Evolutionary conservation across 2,797 vertebrate species (phyloP), one percentile per base, ranked within the genome.

Genomic region (Typhlichthys eigenmanni): DNA sequence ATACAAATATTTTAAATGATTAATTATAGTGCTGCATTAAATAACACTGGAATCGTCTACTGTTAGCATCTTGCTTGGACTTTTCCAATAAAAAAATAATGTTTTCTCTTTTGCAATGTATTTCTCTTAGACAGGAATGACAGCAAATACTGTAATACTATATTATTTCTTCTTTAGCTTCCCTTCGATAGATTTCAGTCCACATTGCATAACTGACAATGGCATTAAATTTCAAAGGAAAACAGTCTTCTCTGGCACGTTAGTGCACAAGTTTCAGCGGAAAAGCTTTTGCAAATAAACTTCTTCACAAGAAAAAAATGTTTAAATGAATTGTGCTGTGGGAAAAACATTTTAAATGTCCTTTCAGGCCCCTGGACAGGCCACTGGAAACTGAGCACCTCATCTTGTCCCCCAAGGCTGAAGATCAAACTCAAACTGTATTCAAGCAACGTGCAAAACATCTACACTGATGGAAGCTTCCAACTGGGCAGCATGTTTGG

Each of bases 301-400:
- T 58, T 48, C 16, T 72, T 66, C 60, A 73, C 50, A 11, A 86
- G 88, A n/a, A 89, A 87, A 78, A n/a, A 29, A 55, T 29, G n/a
- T 13, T 24, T 13, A 13, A 91, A 90, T 92, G 88, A 86, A 75
- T 76, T 60, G 24, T 64, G 77, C 82, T 89, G 85, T 93, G 92
- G 90, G 92, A 92, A 92, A 79, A 78, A 69, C 61, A 0, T 68
- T 88, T 58, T 89, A 90, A 79, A 92, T 91, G 88, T 92, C 89
- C 89, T 90, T 81, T 79, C 55, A 2, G 52, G 52, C 13, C 59
- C 54, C 56, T 54, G 56, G 62, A 71, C 55, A 16, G 38, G 72
- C 47, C 61, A 32, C 66, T 76, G 84, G 88, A 88, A 85, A 81
- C 55, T 34, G 62, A 62, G 83, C 80, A 82, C 80, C 75, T 83